phyloP scores from a whole-genome alignment of 2,797 vertebrate species.

The Arrhamphus sclerolepis region DNA sequence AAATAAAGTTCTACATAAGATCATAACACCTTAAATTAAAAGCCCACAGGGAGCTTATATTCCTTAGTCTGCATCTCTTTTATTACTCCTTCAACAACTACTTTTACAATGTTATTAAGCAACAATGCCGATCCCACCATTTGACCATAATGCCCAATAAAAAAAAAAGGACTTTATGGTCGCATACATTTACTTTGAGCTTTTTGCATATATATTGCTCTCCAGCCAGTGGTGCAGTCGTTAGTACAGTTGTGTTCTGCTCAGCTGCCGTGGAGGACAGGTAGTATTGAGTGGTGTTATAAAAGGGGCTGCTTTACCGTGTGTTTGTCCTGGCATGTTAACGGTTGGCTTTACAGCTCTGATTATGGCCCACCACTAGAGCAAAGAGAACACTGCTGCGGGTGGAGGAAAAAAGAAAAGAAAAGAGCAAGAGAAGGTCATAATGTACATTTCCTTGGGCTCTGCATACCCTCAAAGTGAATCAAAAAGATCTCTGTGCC shows the following conservation, averaged over 20 bases:
- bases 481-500: neutral
- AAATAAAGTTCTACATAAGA: conserved; percentile 40
- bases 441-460: conserved; percentile 24
- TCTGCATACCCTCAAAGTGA: conserved; percentile 4
- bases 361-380: conserved; percentile 64
- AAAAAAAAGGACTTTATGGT: conserved; percentile 72
- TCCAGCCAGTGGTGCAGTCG: conserved; percentile 37
- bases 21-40: conserved; percentile 39
- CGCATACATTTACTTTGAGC: conserved; percentile 65
- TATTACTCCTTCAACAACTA: conserved; percentile 48
- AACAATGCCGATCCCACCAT: conserved; percentile 57
- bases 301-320: conserved; percentile 69
- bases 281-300: conserved; percentile 67
- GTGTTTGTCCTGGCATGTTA: conserved; percentile 79
- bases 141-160: conserved; percentile 70
- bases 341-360: conserved; percentile 63
- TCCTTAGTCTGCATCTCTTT: conserved; percentile 62
- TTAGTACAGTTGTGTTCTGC: conserved; percentile 50
- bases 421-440: conserved; percentile 8
- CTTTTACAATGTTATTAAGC: conserved; percentile 70
- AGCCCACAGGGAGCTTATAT: conserved; percentile 32
- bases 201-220: conserved; percentile 68
- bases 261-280: conserved; percentile 55
- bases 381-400: conserved; percentile 30
- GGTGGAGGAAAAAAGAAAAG: neutral